Evolutionary conservation across 2,888 invertebrate species (phyloP).

Genomic region (Spodoptera exigua): DNA sequence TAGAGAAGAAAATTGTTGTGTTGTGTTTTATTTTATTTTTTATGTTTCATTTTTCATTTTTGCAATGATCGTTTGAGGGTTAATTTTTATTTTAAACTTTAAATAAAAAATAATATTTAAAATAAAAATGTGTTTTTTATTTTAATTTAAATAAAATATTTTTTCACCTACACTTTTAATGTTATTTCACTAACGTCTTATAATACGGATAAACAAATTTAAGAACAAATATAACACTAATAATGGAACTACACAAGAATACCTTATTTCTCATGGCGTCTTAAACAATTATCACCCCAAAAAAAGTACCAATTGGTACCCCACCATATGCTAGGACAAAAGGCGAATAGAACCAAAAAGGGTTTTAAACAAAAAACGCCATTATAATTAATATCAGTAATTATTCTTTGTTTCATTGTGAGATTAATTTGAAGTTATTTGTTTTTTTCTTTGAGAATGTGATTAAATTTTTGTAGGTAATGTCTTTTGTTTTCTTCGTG

Average conservation of each 20-base stretch:
- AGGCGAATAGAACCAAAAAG: slow-evolving; percentile 52
- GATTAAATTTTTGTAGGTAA: slow-evolving; percentile 55
- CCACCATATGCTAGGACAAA: slow-evolving; percentile 73
- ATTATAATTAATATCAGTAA: slow-evolving; percentile 85
- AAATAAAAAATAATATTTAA: not conserved
- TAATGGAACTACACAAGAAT: too few relatives aligned
- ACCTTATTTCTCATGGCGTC: slow-evolving; percentile 4
- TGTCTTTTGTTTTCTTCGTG: slow-evolving; percentile 52
- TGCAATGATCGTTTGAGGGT: slow-evolving; percentile 16
- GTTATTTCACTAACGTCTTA: too few relatives aligned
- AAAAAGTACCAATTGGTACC: slow-evolving; percentile 35
- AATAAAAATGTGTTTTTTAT: not conserved
- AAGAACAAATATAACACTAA: too few relatives aligned
- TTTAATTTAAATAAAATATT: not conserved
- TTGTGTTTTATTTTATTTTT: not conserved
- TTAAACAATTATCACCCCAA: slow-evolving; percentile 28
- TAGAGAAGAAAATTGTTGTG: slow-evolving; percentile 28
- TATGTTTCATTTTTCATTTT: not conserved
- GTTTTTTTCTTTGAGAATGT: slow-evolving; percentile 63
- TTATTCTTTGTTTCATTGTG: slow-evolving; percentile 85
- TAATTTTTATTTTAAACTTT: not conserved
- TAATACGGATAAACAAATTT: too few relatives aligned
- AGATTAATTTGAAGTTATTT: slow-evolving; percentile 51
- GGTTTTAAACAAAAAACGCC: slow-evolving; percentile 78
- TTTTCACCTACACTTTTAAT: too few relatives aligned